Evolutionary conservation across 2,888 invertebrate genomes (phyloP), one percentile per base, ranked within the genome.

Genomic region (Trisateles emortualis): DNA sequence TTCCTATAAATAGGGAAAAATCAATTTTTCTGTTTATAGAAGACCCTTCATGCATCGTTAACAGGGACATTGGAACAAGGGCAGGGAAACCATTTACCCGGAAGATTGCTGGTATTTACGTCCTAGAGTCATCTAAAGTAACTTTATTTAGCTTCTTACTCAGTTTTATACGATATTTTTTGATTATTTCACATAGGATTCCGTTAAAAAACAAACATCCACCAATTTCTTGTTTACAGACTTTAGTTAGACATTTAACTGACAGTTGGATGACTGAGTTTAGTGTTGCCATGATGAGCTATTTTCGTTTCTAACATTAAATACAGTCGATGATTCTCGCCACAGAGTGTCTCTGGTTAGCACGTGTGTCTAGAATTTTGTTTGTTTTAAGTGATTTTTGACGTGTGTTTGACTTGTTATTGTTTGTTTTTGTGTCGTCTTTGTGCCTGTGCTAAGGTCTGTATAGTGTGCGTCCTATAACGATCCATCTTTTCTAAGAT

Each of bases 1-100:
- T 92, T 92, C 86, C 93, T 93, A 92, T 89, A 92, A 92, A 92
- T 92, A 92, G 85, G 79, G 61, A 86, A 90, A 90, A 91, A 92
- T 91, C 91, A 90, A 92, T 92, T 75, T 82, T 76, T 73, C 76
- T 73, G 68, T 87, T 87, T 84, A 83, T 85, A 81, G 85, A 86
- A 74, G 76, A 82, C 78, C 59, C 67, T 74, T 75, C 86, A 90
- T 89, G 92, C 90, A 88, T 87, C 85, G 79, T 64, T 81, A 81
- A 67, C 80, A 79, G 74, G 70, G 76, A 71, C 71, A 77, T 81
- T 73, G 74, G 65, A 76, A 75, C 81, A 81, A 81, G 81, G 83
- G 75, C 72, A 77, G 75, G 57, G 56, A 67, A 85, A 74, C 72
- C 87, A 90, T 83, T 91, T 92, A 92, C 92, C 92, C 92, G 86